A percentile compares a stretch with the other conserved stretches of the same genome.
These are phyloP conservation scores for Salvelinus fontinalis DNA, from an alignment of 2,113 vertebrate genomes.

Conservation along the genomic window DNA sequence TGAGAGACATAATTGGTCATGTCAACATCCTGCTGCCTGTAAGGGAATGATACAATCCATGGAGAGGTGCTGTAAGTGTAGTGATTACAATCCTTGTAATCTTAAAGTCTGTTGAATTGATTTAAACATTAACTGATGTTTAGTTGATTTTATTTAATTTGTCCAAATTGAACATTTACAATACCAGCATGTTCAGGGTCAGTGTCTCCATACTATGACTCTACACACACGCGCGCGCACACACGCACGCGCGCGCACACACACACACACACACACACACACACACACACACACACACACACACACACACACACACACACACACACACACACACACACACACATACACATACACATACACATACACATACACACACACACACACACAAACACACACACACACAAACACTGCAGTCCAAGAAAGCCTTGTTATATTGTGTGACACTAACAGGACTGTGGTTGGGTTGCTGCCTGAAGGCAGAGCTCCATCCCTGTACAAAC, in stretches of 20 bases:
- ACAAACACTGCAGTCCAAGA: not conserved
- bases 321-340: not conserved
- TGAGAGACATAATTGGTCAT: not conserved
- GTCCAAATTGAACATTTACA: not conserved
- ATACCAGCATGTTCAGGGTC: not conserved
- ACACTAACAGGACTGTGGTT: conserved; percentile 23
- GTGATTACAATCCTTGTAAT: not conserved
- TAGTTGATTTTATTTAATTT: not conserved
- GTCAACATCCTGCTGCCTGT: not conserved
- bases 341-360: not conserved
- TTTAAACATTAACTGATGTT: not conserved
- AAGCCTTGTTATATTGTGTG: conserved; percentile 16
- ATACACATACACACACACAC: no score
- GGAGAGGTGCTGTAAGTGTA: not conserved
- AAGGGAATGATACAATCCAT: not conserved
- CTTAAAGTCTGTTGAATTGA: not conserved
- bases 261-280: not conserved
- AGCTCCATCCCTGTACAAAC: conserved; percentile 16
- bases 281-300: not conserved
- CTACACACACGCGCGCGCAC: not conserved
- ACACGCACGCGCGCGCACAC: no score
- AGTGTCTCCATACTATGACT: not conserved
- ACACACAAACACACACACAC: no score
- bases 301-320: not conserved
- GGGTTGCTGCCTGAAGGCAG: conserved; percentile 16